Evolutionary conservation across 1,140 invertebrate species (phyloP), one percentile per base, ranked within the genome.

Genomic region (Drosophila athabasca): DNA sequence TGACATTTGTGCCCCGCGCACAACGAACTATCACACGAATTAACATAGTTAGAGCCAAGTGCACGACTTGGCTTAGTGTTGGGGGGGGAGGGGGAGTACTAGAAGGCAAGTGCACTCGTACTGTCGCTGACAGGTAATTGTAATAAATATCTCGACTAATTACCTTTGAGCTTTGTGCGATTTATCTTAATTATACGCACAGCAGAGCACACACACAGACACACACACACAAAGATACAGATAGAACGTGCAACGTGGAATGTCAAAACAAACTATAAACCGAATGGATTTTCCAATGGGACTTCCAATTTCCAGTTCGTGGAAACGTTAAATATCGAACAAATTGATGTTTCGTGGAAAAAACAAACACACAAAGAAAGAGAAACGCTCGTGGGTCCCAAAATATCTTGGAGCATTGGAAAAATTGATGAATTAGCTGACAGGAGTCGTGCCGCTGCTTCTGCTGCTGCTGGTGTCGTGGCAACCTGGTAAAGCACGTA

Each of bases 111-210:
- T 76, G 72, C 66, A 69, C 73, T 57, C 41, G 48, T 31, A 19
- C 17, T 58, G 48, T 24, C 61, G 62, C 60, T 73, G 82, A 73
- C 82, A 87, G 82, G 75, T 88, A 87, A 88, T 88, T 88, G 82
- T 76, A 88, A 87, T 87, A 88, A 82, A 87, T 87, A 87, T 79
- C 51, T 66, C 66, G 69, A 76, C 82, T 87, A 87, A 87, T 87
- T 87, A 83, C 73, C 74, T 73, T 85, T 65, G 68, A 85, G 83
- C 71, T 68, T 72, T 35, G 61, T 55, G 65, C 64, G 75, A 77
- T 78, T 88, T 87, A 81, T 87, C 78, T 70, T 77, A 78, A 88
- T 85, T 85, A 81, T 72, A 77, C 64, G 43, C 54, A 39, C 29
- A 45, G 43, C 17, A 26, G 7, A 43, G 19, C 15, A 13, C 2